Evolutionary conservation across 53 echinoderm and acorn worm species (phyloP), one percentile per base, ranked within the genome.

Genomic region (Glandiceps talaboti): DNA sequence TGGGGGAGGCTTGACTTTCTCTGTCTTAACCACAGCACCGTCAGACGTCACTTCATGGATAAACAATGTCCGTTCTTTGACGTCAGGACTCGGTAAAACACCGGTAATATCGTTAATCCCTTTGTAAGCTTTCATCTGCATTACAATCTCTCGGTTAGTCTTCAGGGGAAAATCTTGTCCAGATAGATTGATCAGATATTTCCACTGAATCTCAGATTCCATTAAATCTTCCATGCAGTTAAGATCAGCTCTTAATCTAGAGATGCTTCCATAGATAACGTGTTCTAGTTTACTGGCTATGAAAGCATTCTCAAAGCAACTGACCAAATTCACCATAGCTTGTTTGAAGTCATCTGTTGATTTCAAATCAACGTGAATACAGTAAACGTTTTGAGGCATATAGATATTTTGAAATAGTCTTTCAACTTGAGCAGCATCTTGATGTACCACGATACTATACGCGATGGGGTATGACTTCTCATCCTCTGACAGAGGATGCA

Each of bases 131-230:
- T 88, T 85, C 27, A 96, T 31, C 74, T 96, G 96, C 6, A 82
- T 88, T 1, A 94, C 87, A 1, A 94, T 92, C 77, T 94, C 95
- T n/a, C 90, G 87, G 33, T 96, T 96, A 31, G 96, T 96, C 64
- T 95, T 96, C 29, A 96, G 33, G 14, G 96, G 96, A 74, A 96
- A 96, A 77, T 96, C 96, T 75, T 96, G 96, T 6, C 87, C 92
- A 31, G 92, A 96, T 25, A 96, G 73, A 81, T 96, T 96, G 75
- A 96, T 79, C 1, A 87, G 82, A 30, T 92, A 96, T 31, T 84
- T 83, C 96, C 96, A 96, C 20, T 76, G 85, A 0, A 79, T 78
- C 1, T 83, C 82, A 29, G 82, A 76, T 6, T 31, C 76, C 30
- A 82, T 27, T 28, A 96, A 79, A 81, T 96, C 96, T 32, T 73